Base-by-base conservation (phyloP, 1,140 invertebrate species). In the Magallana ariakensis region DNA sequence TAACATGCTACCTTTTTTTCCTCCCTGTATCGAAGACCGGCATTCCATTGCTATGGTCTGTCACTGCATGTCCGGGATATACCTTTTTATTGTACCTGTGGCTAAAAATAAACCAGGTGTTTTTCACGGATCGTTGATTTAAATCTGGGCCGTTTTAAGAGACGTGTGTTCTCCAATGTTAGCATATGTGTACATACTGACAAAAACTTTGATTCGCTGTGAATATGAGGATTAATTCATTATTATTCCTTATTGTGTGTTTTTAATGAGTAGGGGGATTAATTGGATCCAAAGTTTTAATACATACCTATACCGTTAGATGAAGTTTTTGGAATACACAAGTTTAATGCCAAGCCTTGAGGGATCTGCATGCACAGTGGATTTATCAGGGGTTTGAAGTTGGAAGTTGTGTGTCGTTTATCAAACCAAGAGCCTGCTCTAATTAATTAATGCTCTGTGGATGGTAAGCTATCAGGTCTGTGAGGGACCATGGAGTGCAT, bases 1-100 rank as follows among this genome's bases (percentile, higher is more conserved):
- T 46, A n/a, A 5, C 33, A 46, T 46, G 33, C 33, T 46, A 46
- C 33, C 1, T 33, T 75, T 75, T 75, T 70, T 26, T 33, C 13
- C 3, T 13, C n/a, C 7, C 11, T 22, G 19, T 10, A 22, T 75
- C 33, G 22, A 75, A 26, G 66, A 75, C 19, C 22, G 8, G 33
- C 66, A 75, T 75, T 75, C 66, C 66, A 33, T 75, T 33, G 66
- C 22, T 26, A 22, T 75, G 66, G 66, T 75, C 22, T 75, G 66
- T 75, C 66, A 75, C 22, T 75, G 66, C 66, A 75, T 75, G 66
- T 26, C 66, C 6, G 66, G 66, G 66, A 75, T 75, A 75, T 75
- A 75, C 66, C 66, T 75, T 75, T 75, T 75, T 75, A 75, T 75
- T 75, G 66, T 75, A 75, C 66, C 66, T 75, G 66, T 75, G 66